phyloP scores from a whole-genome alignment of 2,888 invertebrate genomes.

The Branchellion lobata region DNA sequence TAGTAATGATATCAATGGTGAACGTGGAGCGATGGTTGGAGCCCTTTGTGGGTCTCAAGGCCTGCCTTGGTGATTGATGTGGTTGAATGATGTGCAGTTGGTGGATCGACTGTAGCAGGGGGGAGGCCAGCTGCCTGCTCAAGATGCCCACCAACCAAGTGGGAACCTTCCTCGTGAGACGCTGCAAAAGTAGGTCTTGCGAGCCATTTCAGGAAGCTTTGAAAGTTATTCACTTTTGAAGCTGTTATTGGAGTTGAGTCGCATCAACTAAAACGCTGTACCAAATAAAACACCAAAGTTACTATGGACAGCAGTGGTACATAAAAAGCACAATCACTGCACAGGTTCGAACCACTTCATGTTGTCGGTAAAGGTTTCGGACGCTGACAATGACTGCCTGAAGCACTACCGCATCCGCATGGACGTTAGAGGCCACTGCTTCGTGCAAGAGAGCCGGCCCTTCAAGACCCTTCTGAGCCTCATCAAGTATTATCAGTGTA shows the following conservation, averaged over 20 bases:
- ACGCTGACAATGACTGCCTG: conserved; percentile 49
- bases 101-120: conserved; percentile 96
- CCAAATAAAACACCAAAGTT: too few species aligned
- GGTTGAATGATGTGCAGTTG: too few species aligned
- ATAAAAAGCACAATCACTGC: too few species aligned
- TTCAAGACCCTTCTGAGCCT: conserved; percentile 87
- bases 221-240: too few species aligned
- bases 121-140: conserved; percentile 92
- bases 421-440: conserved; percentile 80
- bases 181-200: conserved; percentile 48
- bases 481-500: conserved; percentile 92
- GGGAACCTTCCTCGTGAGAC: conserved; percentile 85
- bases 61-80: too few species aligned
- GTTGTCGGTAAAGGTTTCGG: conserved; percentile 51
- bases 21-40: too few species aligned
- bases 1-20: too few species aligned
- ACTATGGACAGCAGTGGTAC: too few species aligned
- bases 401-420: conserved; percentile 93
- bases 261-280: too few species aligned
- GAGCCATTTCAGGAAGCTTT: neutral
- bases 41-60: too few species aligned
- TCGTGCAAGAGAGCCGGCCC: conserved; percentile 92
- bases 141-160: conserved; percentile 85
- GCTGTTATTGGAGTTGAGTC: too few species aligned
- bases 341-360: conserved; percentile 40